Base-by-base conservation (phyloP, 2,113 vertebrate genomes). In the Paracanthobrama guichenoti region DNA sequence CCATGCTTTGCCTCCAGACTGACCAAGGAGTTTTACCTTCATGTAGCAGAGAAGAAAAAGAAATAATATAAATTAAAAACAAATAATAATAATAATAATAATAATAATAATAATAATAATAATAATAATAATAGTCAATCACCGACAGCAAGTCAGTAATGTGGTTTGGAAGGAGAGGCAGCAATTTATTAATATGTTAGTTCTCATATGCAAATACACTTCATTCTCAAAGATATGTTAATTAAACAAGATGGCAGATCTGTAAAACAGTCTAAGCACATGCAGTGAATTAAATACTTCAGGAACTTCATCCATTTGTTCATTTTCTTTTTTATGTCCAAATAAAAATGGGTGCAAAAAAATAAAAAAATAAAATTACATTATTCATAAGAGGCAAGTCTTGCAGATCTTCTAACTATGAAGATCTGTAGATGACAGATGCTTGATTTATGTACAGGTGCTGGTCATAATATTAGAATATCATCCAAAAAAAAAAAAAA, bases 1-100 rank as follows among this genome's bases (percentile, higher is more conserved):
- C 62, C 71, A 3, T 85, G 67, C 35, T 59, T 85, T 48, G 50
- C n/a, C 31, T 82, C 80, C 20, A 71, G 16, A 78, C 73, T 84
- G 44, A 69, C 73, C 60, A 67, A 50, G 39, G 77, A 57, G 20
- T 73, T 83, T 26, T 77, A 62, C 44, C 24, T 81, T 20, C 62
- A 69, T 10, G 22, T 42, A 2, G 26, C 46, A 14, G 64, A 28
- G 18, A 42, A 69, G 46, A 71, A 82, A 55, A 16, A 35, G 0
- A 26, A 42, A 24, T 20, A 0, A 11, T 31, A 50, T 26, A 22
- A 20, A 55, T 55, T 13, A 3, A 16, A 35, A 1, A 26, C n/a
- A n/a, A n/a, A n/a, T n/a, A n/a, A n/a, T n/a, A n/a, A n/a, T n/a
- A n/a, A n/a, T n/a, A n/a, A n/a, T n/a, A n/a, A n/a, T n/a, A n/a